A percentile compares a stretch with the other conserved stretches of the same genome.
Conservation (phyloP, 35 echinoderm and acorn worm species). For the Ophioderma brevispina region DNA sequence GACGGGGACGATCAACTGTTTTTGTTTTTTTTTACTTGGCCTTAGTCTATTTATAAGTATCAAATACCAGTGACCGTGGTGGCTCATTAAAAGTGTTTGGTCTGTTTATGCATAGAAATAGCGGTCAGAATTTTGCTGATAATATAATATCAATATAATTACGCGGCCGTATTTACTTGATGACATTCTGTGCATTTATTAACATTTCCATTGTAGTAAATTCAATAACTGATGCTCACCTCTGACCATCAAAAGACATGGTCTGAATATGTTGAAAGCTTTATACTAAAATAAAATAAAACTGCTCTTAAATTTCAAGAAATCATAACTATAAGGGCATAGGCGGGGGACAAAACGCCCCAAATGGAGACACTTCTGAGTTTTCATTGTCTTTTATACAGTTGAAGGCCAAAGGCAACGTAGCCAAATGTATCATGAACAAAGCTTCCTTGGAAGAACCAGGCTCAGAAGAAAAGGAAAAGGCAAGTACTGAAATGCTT, state of each 20-base stretch:
- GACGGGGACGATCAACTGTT: too few species aligned
- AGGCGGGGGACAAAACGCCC: neutral
- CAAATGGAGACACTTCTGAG: neutral
- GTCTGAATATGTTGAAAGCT: neutral
- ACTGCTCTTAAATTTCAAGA: neutral
- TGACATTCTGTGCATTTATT: too few species aligned
- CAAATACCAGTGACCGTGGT: too few species aligned
- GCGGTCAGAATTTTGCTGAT: too few species aligned
- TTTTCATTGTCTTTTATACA: neutral
- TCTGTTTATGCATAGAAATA: too few species aligned
- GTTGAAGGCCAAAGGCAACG: neutral
- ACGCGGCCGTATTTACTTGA: too few species aligned
- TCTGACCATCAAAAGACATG: neutral
- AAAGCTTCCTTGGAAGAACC: neutral
- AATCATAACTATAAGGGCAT: neutral
- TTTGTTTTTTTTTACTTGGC: too few species aligned
- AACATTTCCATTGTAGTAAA: too few species aligned
- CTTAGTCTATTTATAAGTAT: too few species aligned
- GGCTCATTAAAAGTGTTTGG: too few species aligned
- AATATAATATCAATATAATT: too few species aligned
- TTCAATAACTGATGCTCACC: neutral
- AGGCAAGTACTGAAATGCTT: neutral
- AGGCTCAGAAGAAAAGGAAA: neutral
- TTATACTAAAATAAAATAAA: neutral
- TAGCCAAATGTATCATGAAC: neutral